phyloP scores from a whole-genome alignment of 2,797 vertebrate species.

The Somateria mollissima region DNA sequence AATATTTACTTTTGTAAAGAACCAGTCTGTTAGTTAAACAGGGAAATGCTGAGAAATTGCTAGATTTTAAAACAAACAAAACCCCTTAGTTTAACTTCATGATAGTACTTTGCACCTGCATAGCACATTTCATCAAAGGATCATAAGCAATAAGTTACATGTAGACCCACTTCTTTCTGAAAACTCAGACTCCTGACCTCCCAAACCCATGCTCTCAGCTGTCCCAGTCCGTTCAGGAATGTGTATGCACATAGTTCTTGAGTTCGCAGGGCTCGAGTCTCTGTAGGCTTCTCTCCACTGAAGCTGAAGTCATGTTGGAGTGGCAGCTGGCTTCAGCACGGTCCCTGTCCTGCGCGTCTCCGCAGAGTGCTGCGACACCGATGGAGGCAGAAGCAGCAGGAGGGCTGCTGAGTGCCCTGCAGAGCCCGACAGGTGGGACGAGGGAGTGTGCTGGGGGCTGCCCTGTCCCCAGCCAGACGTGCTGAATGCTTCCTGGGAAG shows the following conservation, averaged over 20 bases:
- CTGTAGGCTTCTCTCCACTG: rapidly evolving
- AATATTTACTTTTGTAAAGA: conserved; percentile 56
- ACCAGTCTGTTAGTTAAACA: not conserved
- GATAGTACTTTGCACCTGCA: not conserved
- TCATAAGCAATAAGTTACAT: conserved; percentile 41
- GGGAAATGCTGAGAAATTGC: conserved; percentile 10
- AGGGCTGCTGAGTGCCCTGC: not conserved
- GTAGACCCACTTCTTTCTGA: not conserved
- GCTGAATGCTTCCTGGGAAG: not conserved
- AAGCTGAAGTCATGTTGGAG: rapidly evolving
- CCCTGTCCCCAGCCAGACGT: rapidly evolving
- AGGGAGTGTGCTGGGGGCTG: rapidly evolving
- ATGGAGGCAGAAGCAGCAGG: not conserved
- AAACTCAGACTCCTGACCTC: not conserved
- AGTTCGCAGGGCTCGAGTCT: not conserved
- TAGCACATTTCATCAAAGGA: not conserved
- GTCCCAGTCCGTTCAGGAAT: not conserved
- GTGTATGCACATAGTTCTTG: not conserved
- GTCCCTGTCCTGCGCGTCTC: rapidly evolving
- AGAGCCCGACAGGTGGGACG: not conserved
- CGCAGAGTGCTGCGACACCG: rapidly evolving
- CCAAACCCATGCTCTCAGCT: not conserved
- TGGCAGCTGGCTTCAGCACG: rapidly evolving
- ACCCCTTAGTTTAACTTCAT: not conserved
- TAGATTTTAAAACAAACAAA: not conserved